Base-by-base conservation (phyloP, 2,113 vertebrate species). In the Thinocorus orbignyianus region DNA sequence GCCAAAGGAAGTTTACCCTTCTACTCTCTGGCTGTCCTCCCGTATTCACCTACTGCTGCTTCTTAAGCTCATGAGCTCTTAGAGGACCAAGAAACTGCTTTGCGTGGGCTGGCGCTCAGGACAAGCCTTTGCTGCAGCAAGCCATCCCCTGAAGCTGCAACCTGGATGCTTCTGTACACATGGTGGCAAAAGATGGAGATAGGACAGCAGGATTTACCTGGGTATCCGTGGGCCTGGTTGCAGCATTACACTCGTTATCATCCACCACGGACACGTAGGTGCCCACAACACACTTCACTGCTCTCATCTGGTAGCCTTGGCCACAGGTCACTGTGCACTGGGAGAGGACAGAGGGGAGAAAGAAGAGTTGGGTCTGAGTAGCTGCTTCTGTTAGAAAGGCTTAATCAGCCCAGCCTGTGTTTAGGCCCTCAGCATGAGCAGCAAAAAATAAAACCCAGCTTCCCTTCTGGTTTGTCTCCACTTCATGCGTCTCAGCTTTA, bases 281-380 rank as follows among this genome's bases (percentile, higher is more conserved):
- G 61, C 99, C 99, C 66, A 99, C 97, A 18, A 99, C 97, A 95
- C 99, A 99, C 94, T 99, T 99, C 94, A 99, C 99, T 0, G 98
- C 99, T 97, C 99, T 98, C 97, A 98, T 99, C 96, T 99, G 99
- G 97, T 99, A 99, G 69, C 99, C 99, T 79, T 98, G 98, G 66
- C 99, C 99, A 95, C 99, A 99, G 26, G 99, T 99, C 90, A 98
- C 97, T 9, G 99, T 99, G 98, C 99, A 99, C 99, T 99, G 95
- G 35, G 90, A 70, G 22, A 71, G 82, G 42, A 82, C 35, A 95
- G 74, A 8, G 3, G 10, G 14, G 22, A 83, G 51, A 95, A 61
- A 93, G 66, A 85, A 81, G 31, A 5, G 41, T 44, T 51, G 41
- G 66, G 37, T 86, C 39, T 92, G 73, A 93, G 74, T 24, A 81